Evolutionary conservation across 2,797 vertebrate genomes (phyloP).

Genomic region (Malacoraja senta): DNA sequence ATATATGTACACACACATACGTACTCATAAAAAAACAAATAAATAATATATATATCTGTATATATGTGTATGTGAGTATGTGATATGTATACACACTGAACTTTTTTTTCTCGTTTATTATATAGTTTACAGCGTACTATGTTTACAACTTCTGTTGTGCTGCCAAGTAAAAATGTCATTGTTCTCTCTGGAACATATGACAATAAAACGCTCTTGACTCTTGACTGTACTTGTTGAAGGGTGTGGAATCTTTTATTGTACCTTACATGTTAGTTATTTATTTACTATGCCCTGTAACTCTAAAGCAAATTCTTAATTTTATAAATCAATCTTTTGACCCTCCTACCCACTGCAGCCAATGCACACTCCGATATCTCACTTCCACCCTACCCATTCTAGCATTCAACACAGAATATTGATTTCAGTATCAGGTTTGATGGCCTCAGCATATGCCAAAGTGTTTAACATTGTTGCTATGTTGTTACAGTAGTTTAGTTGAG

Average conservation of each 20-base stretch:
- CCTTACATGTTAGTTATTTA: background rate
- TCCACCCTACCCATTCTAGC: background rate
- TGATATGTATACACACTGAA: too few relatives aligned
- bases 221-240: background rate
- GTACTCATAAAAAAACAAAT: too few relatives aligned
- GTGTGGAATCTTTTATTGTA: background rate
- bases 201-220: too few relatives aligned
- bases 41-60: too few relatives aligned
- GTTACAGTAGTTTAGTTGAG: background rate
- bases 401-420: background rate
- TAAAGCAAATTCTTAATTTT: background rate
- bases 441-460: background rate
- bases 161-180: too few relatives aligned
- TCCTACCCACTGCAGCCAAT: too few relatives aligned
- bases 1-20: too few relatives aligned
- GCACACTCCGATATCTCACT: background rate
- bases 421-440: background rate
- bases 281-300: background rate
- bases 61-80: too few relatives aligned
- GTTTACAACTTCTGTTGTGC: too few relatives aligned
- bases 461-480: background rate
- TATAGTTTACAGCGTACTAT: too few relatives aligned
- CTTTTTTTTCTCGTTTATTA: too few relatives aligned
- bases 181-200: too few relatives aligned
- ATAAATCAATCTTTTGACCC: background rate